Conservation (phyloP, 2,113 vertebrate species). For the Tympanuchus pallidicinctus region DNA sequence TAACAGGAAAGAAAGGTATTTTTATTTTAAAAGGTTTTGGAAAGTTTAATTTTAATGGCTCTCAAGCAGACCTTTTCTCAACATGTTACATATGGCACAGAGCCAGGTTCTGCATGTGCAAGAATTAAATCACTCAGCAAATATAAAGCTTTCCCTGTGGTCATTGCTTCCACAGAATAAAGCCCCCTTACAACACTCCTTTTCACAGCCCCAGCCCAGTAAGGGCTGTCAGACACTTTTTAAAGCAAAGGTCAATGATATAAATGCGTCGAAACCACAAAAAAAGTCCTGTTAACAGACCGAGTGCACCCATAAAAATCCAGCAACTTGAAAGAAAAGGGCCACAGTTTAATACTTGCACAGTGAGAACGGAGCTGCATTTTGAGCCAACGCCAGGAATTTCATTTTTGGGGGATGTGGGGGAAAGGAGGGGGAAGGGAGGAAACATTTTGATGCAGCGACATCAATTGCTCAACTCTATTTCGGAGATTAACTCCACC, state of each 20-base stretch:
- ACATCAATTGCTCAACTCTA: conserved; percentile 21
- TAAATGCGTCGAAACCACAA: conserved; percentile 62
- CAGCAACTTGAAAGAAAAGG: conserved; percentile 67
- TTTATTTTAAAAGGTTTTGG: neutral
- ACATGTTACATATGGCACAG: conserved; percentile 64
- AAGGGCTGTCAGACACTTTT: conserved; percentile 70
- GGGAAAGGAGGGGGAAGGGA: neutral
- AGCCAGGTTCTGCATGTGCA: conserved; percentile 67
- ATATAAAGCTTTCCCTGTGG: conserved; percentile 77
- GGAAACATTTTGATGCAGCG: conserved; percentile 49
- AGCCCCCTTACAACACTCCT: conserved; percentile 71
- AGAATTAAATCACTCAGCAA: conserved; percentile 79
- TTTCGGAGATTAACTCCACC: conserved; percentile 42
- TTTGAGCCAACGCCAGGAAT: conserved; percentile 61
- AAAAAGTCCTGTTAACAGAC: conserved; percentile 63
- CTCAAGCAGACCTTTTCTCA: conserved; percentile 59
- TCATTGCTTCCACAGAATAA: conserved; percentile 76
- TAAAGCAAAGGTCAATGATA: conserved; percentile 79
- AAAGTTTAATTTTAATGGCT: conserved; percentile 51
- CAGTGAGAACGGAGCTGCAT: conserved; percentile 40
- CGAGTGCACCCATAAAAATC: conserved; percentile 64
- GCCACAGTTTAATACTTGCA: conserved; percentile 58
- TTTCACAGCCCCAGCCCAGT: conserved; percentile 72
- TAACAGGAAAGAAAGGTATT: conserved; percentile 47
- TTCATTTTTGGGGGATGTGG: conserved; percentile 16